Evolutionary conservation across 2,888 invertebrate species (phyloP), one percentile per base, ranked within the genome.

Genomic region (Andrena hattorfiana): DNA sequence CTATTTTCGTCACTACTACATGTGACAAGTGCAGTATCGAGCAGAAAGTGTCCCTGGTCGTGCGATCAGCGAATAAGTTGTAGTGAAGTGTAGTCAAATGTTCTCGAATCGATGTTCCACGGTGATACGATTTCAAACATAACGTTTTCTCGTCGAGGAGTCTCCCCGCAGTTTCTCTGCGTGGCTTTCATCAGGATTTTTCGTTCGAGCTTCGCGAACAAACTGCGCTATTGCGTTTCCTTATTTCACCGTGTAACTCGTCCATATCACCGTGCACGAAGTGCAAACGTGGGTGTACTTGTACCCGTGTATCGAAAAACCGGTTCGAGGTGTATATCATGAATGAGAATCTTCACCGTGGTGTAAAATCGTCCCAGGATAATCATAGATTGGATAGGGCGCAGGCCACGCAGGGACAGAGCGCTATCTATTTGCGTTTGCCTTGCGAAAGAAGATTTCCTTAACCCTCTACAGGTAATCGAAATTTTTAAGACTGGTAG

Each of bases 201-300:
- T 23, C 26, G 13, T 16, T n/a, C 10, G 30, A 28, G 26, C 42
- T 70, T 70, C 10, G 59, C n/a, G 59, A 70, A 60, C 59, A 60
- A 60, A 42, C 28, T n/a, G 16, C 59, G 13, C 32, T 35, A 60
- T 16, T n/a, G 42, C 49, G 67, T 70, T 70, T 70, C 70, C 42
- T 60, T 70, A 70, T 59, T 42, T 59, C 28, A 60, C 8, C 28
- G 62, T 7, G 23, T 28, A 54, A 59, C 28, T n/a, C n/a, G 64
- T 32, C 42, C 28, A 20, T 28, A 48, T 56, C 32, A 28, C 16
- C 42, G 26, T 20, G n/a, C 42, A 30, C 26, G 59, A 70, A 70
- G 70, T 60, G 35, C 59, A 59, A 60, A 60, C 49, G 76, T 76
- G 62, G 71, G 76, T 62, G 76, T 62, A 28, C 62, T 42, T 28